Evolutionary conservation across 2,888 invertebrate genomes (phyloP).

Genomic region (Lacanobia oleracea): DNA sequence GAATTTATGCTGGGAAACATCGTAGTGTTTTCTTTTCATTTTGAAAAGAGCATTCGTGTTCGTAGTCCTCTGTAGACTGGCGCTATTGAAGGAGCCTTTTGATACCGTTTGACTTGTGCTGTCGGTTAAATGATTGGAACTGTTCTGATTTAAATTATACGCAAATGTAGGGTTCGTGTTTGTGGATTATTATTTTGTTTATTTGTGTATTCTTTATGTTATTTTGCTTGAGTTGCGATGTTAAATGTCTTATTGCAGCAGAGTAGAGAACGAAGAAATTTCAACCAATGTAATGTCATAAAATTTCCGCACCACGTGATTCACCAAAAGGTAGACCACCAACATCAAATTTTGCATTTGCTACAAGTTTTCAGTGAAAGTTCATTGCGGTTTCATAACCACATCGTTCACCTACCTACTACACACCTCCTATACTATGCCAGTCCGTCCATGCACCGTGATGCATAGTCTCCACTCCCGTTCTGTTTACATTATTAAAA

Average conservation of each 20-base stretch:
- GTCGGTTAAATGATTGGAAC: constrained; percentile 59
- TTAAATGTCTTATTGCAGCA: too few species aligned
- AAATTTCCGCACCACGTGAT: too few species aligned
- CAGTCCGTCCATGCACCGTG: not conserved
- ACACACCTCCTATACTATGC: not conserved
- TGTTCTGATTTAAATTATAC: constrained; percentile 38
- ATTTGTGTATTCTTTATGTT: not conserved
- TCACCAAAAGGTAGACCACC: too few species aligned
- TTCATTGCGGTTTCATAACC: constrained; percentile 16
- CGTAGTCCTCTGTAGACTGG: constrained; percentile 59
- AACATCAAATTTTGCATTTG: not conserved
- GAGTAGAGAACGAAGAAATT: too few species aligned
- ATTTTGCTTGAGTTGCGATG: too few species aligned
- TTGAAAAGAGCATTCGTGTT: constrained; percentile 82
- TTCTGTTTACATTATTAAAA: not conserved
- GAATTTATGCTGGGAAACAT: constrained; percentile 81
- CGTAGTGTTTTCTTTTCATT: constrained; percentile 86
- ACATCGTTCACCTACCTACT: constrained; percentile 10
- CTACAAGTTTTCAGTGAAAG: not conserved
- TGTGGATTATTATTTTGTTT: not conserved
- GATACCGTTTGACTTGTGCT: constrained; percentile 59
- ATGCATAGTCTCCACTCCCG: not conserved
- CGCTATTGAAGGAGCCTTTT: constrained; percentile 65
- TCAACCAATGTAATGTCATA: too few species aligned
- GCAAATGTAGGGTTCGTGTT: not conserved